Percentiles rank a stretch among this genome's conserved stretches.
phyloP scores from a whole-genome alignment of 2,113 vertebrate genomes.

The Origma solitaria region DNA sequence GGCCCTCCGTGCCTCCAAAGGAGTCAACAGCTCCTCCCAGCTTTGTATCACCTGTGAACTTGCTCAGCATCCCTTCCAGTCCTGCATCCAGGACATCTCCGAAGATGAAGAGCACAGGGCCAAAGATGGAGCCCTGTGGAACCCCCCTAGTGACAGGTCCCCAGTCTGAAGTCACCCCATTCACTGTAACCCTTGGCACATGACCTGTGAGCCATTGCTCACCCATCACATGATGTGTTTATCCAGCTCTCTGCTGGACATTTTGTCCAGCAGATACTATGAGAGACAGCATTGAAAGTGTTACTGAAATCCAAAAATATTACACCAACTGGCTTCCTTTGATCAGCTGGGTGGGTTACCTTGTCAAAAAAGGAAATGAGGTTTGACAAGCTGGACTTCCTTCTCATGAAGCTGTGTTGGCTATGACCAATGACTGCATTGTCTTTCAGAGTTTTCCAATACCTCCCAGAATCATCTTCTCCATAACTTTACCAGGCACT shows the following conservation, averaged over 20 bases:
- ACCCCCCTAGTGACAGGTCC: no score
- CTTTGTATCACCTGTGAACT: not conserved
- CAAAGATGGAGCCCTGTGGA: not conserved
- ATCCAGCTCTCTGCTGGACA: not conserved
- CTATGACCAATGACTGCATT: not conserved
- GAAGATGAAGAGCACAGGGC: not conserved
- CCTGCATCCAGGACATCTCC: not conserved
- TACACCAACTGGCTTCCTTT: not conserved
- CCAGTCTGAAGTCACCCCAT: not conserved
- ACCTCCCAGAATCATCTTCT: not conserved
- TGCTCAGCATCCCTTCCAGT: not conserved
- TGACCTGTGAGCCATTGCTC: not conserved
- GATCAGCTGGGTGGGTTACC: not conserved
- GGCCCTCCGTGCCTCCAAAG: not conserved
- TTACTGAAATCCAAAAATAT: not conserved
- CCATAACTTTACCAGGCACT: not conserved
- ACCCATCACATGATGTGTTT: not conserved
- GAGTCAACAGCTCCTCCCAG: not conserved
- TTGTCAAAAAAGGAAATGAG: not conserved
- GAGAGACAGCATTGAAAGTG: not conserved
- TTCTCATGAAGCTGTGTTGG: not conserved
- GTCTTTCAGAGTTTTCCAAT: not conserved
- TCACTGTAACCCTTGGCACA: not conserved
- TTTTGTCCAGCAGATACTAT: not conserved
- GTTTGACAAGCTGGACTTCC: not conserved